Evolutionary conservation across 2,888 invertebrate genomes (phyloP).

Genomic region (Branchipolynoe longqiensis): DNA sequence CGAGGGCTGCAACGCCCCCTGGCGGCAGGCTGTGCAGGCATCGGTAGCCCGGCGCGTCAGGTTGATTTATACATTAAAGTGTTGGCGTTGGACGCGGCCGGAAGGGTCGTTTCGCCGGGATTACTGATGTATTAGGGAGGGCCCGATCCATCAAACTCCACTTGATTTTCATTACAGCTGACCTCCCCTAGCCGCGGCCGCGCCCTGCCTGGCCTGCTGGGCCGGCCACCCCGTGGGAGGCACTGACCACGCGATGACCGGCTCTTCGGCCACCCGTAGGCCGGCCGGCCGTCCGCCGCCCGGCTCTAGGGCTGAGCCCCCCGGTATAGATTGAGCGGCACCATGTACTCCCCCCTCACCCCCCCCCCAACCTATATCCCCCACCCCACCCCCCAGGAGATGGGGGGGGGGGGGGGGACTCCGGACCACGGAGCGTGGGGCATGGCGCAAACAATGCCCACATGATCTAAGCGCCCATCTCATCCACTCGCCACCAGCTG

Average conservation of each 20-base stretch:
- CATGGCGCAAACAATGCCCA: too few species aligned
- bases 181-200: slow-evolving; percentile 26
- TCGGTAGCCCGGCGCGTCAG: background rate
- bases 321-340: background rate
- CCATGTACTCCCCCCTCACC: too few species aligned
- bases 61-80: slow-evolving; percentile 57
- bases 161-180: slow-evolving; percentile 54
- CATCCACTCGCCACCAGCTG: too few species aligned
- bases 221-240: background rate
- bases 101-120: slow-evolving; percentile 34
- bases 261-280: background rate
- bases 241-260: slow-evolving; percentile 10
- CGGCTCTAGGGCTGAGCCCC: background rate
- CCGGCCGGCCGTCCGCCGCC: too few species aligned
- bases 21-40: background rate
- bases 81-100: background rate
- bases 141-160: slow-evolving; percentile 38
- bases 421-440: too few species aligned
- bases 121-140: slow-evolving; percentile 47
- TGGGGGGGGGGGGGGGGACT: too few species aligned
- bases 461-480: too few species aligned
- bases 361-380: too few species aligned
- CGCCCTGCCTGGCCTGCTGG: background rate
- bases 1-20: too few species aligned
- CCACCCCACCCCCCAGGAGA: too few species aligned